A percentile compares a stretch with the other conserved stretches of the same genome.
phyloP scores from a whole-genome alignment of 2,797 vertebrate species.

The Ctenosaura bakeri region DNA sequence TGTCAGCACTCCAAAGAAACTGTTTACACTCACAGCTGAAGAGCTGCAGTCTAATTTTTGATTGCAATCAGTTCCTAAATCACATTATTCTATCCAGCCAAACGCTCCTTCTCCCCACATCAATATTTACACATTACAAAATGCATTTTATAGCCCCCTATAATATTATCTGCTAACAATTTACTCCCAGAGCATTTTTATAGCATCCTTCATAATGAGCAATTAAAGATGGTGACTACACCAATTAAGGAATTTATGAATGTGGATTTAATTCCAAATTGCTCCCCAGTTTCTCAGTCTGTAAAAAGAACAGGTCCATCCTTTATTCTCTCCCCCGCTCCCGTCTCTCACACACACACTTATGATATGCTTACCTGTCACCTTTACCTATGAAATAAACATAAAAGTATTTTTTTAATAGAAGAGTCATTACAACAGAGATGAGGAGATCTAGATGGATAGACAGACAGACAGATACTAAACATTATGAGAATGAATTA shows the following conservation, averaged over 20 bases:
- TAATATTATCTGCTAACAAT: conserved; percentile 67
- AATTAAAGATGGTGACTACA: conserved; percentile 75
- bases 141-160: conserved; percentile 64
- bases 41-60: background rate
- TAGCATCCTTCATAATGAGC: conserved; percentile 68
- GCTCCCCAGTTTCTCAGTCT: conserved; percentile 58
- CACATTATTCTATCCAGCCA: conserved; percentile 55
- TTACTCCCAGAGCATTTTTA: conserved; percentile 69
- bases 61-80: conserved; percentile 56
- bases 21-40: background rate
- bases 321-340: conserved; percentile 10
- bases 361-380: conserved; percentile 24
- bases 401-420: background rate
- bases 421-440: background rate
- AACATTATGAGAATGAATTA: background rate
- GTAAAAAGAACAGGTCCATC: conserved; percentile 33
- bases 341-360: too few relatives aligned
- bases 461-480: background rate
- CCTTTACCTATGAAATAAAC: conserved; percentile 28
- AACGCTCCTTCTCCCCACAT: conserved; percentile 46
- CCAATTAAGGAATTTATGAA: conserved; percentile 73
- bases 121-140: conserved; percentile 69
- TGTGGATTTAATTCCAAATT: conserved; percentile 69
- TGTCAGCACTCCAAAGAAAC: background rate
- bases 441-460: background rate